Evolutionary conservation across 2,888 invertebrate species (phyloP), one percentile per base, ranked within the genome.

Genomic region (Altica lythri): DNA sequence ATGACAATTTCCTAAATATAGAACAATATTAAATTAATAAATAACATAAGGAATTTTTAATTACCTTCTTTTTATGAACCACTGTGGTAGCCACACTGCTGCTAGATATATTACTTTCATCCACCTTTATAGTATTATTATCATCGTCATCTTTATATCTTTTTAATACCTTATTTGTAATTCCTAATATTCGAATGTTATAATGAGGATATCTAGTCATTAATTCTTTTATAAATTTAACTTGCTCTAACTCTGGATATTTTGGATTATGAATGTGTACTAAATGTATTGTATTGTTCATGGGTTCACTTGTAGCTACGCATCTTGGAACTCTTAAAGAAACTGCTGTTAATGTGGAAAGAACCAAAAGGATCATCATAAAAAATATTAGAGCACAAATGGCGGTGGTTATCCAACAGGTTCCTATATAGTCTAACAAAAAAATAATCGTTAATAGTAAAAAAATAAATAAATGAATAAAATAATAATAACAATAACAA

Each of bases 271-370:
- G 63, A 2, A 68, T 61, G 54, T 76, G 75, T 1, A 74, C 70
- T 25, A 77, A 61, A 58, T 74, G 73, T 14, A 76, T 67, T 32
- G 70, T 73, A 27, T 61, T 61, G 43, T 71, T 71, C 27, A 65
- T 64, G 18, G 70, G 52, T 12, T 63, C 47, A 48, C 63, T 43
- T 9, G 56, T 54, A n/a, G 55, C 50, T 1, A 57, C 43, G 46
- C 72, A 72, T 53, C 68, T 63, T 4, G 70, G 69, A 1, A 67
- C 40, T 54, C 67, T 53, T 6, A 57, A 38, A 22, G 51, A 59
- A 1, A 45, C 58, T 18, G 52, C 55, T 4, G 60, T 59, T 34
- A 68, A 53, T 2, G 64, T 61, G 5, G 65, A 67, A 34, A 61
- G 46, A 38, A 63, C 54, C 5, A 71, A 48, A 3, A 74, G 37